phyloP scores from a whole-genome alignment of 1,140 invertebrate genomes.

The Macrotrachela quadricornifera region DNA sequence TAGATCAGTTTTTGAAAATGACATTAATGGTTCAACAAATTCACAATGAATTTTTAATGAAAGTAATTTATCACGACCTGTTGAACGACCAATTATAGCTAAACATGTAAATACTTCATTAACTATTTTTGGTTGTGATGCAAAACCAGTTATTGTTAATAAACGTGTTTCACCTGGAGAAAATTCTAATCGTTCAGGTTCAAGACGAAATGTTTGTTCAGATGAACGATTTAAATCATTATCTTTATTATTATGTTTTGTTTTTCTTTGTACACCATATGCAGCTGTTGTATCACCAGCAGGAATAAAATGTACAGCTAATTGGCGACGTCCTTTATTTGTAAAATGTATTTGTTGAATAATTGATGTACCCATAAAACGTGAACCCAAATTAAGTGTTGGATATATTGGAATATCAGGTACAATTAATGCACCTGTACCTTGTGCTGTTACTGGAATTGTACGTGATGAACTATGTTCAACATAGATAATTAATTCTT shows the following conservation, averaged over 20 bases:
- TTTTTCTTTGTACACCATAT: too few relatives aligned
- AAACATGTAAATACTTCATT: conserved; percentile 24
- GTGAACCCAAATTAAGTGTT: conserved; percentile 24
- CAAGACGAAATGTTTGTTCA: conserved; percentile 16
- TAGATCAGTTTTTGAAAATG: conserved; percentile 20
- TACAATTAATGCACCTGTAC: conserved; percentile 26
- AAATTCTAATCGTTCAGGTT: conserved; percentile 24
- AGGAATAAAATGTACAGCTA: too few relatives aligned
- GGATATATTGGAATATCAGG: conserved; percentile 21
- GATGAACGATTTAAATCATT: too few relatives aligned
- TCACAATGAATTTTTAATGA: conserved; percentile 23
- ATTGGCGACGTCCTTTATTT: conserved; percentile 25
- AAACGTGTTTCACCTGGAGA: conserved; percentile 21
- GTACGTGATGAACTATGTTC: conserved; percentile 17
- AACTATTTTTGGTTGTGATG: conserved; percentile 22
- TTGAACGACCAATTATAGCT: conserved; percentile 27
- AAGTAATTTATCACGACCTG: conserved; percentile 28
- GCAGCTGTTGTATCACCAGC: too few relatives aligned
- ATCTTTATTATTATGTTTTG: too few relatives aligned
- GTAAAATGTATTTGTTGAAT: conserved; percentile 21
- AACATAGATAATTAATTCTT: conserved; percentile 25
- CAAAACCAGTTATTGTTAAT: conserved; percentile 21
- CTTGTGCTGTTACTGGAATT: conserved; percentile 20
- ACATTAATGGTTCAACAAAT: conserved; percentile 27
- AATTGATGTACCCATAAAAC: conserved; percentile 18